Base-by-base conservation (phyloP, 2,888 invertebrate genomes). In the Frankliniella fusca region DNA sequence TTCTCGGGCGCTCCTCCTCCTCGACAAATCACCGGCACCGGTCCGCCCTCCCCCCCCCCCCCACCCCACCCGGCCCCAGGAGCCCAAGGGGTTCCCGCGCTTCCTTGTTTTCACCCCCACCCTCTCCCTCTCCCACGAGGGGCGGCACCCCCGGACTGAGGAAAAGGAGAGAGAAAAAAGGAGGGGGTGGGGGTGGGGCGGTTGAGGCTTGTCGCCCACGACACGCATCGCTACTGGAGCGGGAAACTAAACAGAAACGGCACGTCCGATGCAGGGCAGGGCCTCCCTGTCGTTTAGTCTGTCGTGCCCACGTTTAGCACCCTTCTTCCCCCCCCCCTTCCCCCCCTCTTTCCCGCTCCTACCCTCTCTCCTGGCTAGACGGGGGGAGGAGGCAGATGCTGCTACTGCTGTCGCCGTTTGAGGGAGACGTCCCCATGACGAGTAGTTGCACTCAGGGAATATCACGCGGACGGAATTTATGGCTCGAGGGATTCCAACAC, bases 231-330 rank as follows among this genome's bases (percentile, higher is more conserved):
- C 23, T 27, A 5, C 70, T 76, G 70, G 70, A 76, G 70, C 70
- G 70, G 27, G 27, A 76, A 76, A 76, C 70, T 27, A 76, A 76
- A n/a, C 70, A 76, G 70, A 12, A 76, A 76, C 70, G 70, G 70
- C 70, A 76, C 70, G 70, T 76, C 70, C 70, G 70, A 76, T n/a
- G n/a, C n/a, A 27, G 54, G 70, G 23, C 23, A n/a, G 54, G 54
- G 54, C 70, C 27, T 23, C 70, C 70, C 9, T 54, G 54, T 54
- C 54, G 54, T 54, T 54, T 15, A 54, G 54, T 15, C 38, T 38
- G 38, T 38, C 38, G 38, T 2, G 38, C 38, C 38, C 38, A 38
- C 38, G 38, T 38, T 38, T 38, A 38, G 38, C 38, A 38, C 38
- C 38, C 38, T 38, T 5, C 38, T 38, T 3, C 54, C 54, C 54